Evolutionary conservation across 2,113 vertebrate species (phyloP), one percentile per base, ranked within the genome.

Genomic region (Jacana jacana): DNA sequence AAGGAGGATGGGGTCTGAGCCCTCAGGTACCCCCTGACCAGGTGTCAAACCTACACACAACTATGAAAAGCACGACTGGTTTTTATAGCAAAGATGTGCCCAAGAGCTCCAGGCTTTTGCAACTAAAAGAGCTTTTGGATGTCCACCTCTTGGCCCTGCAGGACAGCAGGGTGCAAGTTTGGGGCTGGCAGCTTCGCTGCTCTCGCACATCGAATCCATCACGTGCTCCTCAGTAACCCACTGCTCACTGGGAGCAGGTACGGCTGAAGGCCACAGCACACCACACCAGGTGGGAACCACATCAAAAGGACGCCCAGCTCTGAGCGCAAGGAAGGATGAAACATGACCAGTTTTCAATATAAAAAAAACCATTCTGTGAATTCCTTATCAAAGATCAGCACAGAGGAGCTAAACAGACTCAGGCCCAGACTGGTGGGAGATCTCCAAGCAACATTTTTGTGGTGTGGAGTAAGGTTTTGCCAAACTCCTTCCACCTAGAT

Each of bases 401-500:
- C 39, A 64, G 1, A 71, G 65, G 48, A 84, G 46, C 40, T 44
- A 25, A 88, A 31, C 28, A 92, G 83, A 52, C 57, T 66, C 63
- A 60, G 86, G 90, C 66, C 86, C 91, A 84, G 72, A 25, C 25
- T 77, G 64, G 86, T 78, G 86, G 86, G 71, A 84, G 58, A 88
- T 54, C 76, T 83, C 55, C 7, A 39, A 86, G 55, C 25, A 73
- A 39, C 83, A 93, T 92, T 93, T 81, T 55, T 91, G 77, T 84
- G 94, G 91, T 57, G 51, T 46, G 60, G 80, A 39, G 72, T 1
- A 35, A 73, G 35, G 69, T 54, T 88, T 73, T 89, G 89, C 88
- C 92, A 93, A 81, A 49, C 51, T 92, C 64, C 73, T 95, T 91
- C 92, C 57, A 68, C 69, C 94, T 70, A 42, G 80, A 35, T 52